phyloP scores from a whole-genome alignment of 2,113 vertebrate species.

The Maccullochella peelii region DNA sequence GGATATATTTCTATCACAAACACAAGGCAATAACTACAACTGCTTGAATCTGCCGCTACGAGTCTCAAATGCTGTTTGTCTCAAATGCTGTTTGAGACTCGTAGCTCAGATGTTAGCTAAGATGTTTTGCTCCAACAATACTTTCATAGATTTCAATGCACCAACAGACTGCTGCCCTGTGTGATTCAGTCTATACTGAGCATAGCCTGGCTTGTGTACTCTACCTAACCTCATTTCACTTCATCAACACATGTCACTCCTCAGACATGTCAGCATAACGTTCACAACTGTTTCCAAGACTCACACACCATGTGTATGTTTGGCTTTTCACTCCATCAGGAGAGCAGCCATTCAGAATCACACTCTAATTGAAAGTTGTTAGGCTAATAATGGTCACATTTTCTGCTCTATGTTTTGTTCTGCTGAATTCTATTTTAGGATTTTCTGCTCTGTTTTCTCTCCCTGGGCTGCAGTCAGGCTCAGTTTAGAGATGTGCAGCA shows the following conservation, averaged over 20 bases:
- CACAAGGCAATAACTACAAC: no score
- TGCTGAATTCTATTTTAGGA: constrained; percentile 1
- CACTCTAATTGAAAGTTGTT: no score
- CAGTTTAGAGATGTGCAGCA: neutral
- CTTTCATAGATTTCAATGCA: neutral
- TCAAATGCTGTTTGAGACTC: no score
- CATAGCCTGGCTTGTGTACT: neutral
- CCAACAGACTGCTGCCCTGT: neutral
- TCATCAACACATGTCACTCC: constrained; percentile 19
- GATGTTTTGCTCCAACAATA: no score
- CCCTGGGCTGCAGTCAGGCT: neutral
- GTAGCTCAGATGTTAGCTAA: no score
- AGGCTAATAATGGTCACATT: no score
- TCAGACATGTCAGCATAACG: constrained; percentile 19
- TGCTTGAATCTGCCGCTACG: no score
- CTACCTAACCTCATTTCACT: constrained; percentile 26
- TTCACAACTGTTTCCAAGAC: neutral
- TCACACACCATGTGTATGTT: neutral
- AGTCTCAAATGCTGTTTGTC: no score
- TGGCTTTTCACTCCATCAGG: no score
- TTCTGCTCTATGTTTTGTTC: no score
- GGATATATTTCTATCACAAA: no score
- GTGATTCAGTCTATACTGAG: neutral
- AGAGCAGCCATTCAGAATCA: no score
- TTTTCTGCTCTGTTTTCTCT: constrained; percentile 22